Base-by-base conservation (phyloP, 2,797 vertebrate species). In the Sarcoramphus papa region DNA sequence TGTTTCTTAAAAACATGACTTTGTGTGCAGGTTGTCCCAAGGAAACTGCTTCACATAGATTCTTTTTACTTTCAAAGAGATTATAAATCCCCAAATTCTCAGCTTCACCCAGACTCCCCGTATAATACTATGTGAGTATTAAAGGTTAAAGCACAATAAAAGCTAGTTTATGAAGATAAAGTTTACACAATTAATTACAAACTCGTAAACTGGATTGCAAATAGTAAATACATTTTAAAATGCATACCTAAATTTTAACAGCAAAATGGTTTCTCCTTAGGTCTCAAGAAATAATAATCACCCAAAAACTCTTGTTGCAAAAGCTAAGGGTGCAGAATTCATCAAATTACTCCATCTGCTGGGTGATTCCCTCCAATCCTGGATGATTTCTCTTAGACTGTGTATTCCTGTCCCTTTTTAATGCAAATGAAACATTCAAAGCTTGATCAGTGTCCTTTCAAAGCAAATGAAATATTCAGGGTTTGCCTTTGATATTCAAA, bases 401-500 rank as follows among this genome's bases (percentile, higher is more conserved):
- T 77, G n/a, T 82, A 90, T 94, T 96, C 81, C 89, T 89, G 84
- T 68, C 57, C 64, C 72, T 97, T 96, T 97, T 88, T 96, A 91
- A 97, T 96, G 96, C 85, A 97, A 97, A 97, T 96, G 81, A 90
- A 95, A 88, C 78, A 92, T 95, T 96, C 95, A 93, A 77, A 85
- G 95, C 93, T 91, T 92, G 84, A 97, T 97, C 95, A 96, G 84
- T 93, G 87, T 96, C 95, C 96, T 97, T 97, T 96, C 95, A 97
- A 93, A 94, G 91, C 64, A 96, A 94, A 94, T 94, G 87, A 96
- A 97, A 96, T 91, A 96, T 97, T 97, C 96, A 96, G 91, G 76
- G 19, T 84, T 85, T 89, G 64, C 84, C 82, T 97, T 97, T 96
- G 96, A 97, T 96, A 96, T 96, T 97, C 92, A 97, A 96, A 97